Conservation (phyloP, 2,888 invertebrate genomes). For the Selenia dentaria region DNA sequence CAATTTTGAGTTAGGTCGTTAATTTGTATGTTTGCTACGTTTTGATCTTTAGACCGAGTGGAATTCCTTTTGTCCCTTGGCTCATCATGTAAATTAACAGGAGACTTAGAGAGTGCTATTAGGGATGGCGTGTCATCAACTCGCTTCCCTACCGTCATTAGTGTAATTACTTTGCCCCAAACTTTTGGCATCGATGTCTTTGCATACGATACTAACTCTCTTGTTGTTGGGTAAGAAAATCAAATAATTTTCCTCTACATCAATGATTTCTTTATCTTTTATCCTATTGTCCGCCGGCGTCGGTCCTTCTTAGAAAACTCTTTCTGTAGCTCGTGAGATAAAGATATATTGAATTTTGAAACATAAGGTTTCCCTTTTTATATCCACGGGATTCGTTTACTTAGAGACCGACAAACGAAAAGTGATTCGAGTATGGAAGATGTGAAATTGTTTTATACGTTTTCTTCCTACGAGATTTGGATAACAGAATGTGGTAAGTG, state of each 20-base stretch:
- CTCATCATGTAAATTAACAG: slow-evolving; percentile 37
- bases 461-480: slow-evolving; percentile 28
- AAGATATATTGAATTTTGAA: slow-evolving; percentile 76
- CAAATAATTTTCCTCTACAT: slow-evolving; percentile 72
- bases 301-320: slow-evolving; percentile 55
- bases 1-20: slow-evolving; percentile 57
- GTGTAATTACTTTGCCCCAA: slow-evolving; percentile 56
- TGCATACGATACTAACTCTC: slow-evolving; percentile 18
- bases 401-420: slow-evolving; percentile 28
- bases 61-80: slow-evolving; percentile 32
- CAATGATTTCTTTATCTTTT: slow-evolving; percentile 74
- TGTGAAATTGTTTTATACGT: slow-evolving; percentile 24
- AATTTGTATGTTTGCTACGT: slow-evolving; percentile 38
- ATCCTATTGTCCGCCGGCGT: slow-evolving; percentile 61
- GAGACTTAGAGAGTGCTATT: slow-evolving; percentile 32
- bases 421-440: slow-evolving; percentile 22
- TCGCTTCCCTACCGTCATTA: slow-evolving; percentile 59
- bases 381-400: slow-evolving; percentile 40
- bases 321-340: slow-evolving; percentile 59
- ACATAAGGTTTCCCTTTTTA: slow-evolving; percentile 68
- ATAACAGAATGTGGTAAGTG: slow-evolving; percentile 21
- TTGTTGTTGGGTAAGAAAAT: slow-evolving; percentile 38
- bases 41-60: slow-evolving; percentile 36
- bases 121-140: slow-evolving; percentile 35
- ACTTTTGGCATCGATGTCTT: slow-evolving; percentile 36